Base-by-base conservation (phyloP, 2,113 vertebrate species). In the Pavo muticus region DNA sequence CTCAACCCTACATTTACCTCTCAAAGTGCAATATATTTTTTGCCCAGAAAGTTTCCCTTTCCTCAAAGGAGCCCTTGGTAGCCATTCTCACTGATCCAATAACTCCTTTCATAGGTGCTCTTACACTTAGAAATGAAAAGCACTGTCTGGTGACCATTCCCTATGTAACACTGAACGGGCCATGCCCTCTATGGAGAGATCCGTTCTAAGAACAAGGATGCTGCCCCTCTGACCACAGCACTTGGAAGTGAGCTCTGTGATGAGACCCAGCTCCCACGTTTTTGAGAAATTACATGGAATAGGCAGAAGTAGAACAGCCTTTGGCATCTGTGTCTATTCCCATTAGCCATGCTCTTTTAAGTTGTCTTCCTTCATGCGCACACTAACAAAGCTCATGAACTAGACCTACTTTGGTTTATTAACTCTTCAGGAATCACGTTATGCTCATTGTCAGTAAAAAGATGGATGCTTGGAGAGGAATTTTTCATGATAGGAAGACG, bases 391-490 rank as follows among this genome's bases (percentile, higher is more conserved):
- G 75, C 17, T 3, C 68, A 65, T 47, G 15, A 69, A 47, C 52
- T 75, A 64, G 75, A 8, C 13, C 6, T 40, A 48, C 18, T 48
- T 61, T 7, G 57, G 20, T 24, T 64, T 71, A 48, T 39, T 69
- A 69, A 61, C 19, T 93, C 39, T 61, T 91, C 27, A 59, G 59
- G 21, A 73, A 77, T 50, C n/a, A 24, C 1, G 8, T 60, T 65
- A 21, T n/a, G 29, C 61, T 54, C 42, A 40, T 75, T 92, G 89
- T 79, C 54, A 92, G 67, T n/a, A 89, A 68, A 40, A 82, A 88
- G 20, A 24, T 23, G 54, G 23, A 94, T 79, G 24, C 40, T 84
- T 11, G 3, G 30, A 82, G 75, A 48, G 9, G 13, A 71, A 16
- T 59, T 89, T 82, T 86, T 81, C 13, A 2, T 69, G 48, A 44